Evolutionary conservation across 2,888 invertebrate species (phyloP).

Genomic region (Actias luna): DNA sequence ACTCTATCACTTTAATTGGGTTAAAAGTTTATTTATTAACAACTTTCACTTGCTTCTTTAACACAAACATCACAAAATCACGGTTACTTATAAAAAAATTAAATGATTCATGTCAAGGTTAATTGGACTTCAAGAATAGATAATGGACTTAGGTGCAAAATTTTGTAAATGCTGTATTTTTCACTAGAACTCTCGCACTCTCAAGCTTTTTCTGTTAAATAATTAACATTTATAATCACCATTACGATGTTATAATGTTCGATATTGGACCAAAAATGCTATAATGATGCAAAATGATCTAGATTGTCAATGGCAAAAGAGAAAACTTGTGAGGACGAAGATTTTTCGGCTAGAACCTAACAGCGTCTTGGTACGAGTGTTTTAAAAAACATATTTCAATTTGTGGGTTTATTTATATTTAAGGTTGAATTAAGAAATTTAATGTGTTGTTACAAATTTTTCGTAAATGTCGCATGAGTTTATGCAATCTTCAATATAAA

Average conservation of each 20-base stretch:
- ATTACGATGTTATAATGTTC: slow-evolving; percentile 12
- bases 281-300: too few species aligned
- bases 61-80: slow-evolving; percentile 61
- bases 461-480: not conserved
- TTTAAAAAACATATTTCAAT: slow-evolving; percentile 53
- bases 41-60: slow-evolving; percentile 70
- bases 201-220: slow-evolving; percentile 47
- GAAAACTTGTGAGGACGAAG: slow-evolving; percentile 15
- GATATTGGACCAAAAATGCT: slow-evolving; percentile 18
- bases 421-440: not conserved
- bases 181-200: slow-evolving; percentile 39
- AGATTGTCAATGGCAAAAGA: slow-evolving; percentile 17
- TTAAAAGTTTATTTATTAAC: slow-evolving; percentile 35
- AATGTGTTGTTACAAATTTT: not conserved
- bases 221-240: slow-evolving; percentile 12
- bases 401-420: slow-evolving; percentile 19
- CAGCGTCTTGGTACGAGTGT: slow-evolving; percentile 82
- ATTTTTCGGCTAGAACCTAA: slow-evolving; percentile 51
- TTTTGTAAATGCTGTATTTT: slow-evolving; percentile 72
- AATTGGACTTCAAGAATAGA: slow-evolving; percentile 81
- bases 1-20: slow-evolving; percentile 5
- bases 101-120: slow-evolving; percentile 56
- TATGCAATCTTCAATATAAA: not conserved
- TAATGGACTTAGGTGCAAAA: slow-evolving; percentile 73
- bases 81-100: slow-evolving; percentile 46